Conservation (phyloP, 2,797 vertebrate species). For the Pseudochirops cupreus region DNA sequence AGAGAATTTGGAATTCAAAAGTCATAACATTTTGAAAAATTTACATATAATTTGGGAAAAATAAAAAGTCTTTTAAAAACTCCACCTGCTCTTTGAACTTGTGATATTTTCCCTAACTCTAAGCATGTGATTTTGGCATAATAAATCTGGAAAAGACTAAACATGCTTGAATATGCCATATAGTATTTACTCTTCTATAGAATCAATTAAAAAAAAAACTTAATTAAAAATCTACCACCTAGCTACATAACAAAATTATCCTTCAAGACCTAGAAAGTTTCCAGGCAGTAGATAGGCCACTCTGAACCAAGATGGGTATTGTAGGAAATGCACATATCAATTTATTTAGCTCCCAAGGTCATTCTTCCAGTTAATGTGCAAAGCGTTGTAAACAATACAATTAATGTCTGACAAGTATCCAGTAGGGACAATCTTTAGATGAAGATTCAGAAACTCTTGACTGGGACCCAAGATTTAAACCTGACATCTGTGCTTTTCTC, state of each 20-base stretch:
- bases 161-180: neutral
- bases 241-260: neutral
- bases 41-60: neutral
- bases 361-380: neutral
- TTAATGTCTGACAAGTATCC: neutral
- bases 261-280: neutral
- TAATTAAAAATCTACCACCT: neutral
- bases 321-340: neutral
- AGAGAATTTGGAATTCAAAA: neutral
- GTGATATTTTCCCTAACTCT: neutral
- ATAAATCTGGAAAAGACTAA: neutral
- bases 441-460: neutral
- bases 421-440: neutral
- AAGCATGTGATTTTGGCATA: neutral
- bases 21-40: neutral
- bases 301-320: neutral
- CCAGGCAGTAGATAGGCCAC: neutral
- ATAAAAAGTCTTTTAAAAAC: too few relatives aligned
- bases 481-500: neutral
- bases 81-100: neutral
- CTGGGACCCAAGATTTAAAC: neutral
- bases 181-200: neutral
- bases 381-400: neutral
- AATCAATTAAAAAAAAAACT: neutral
- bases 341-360: neutral